A percentile compares a stretch with the other conserved stretches of the same genome.
Evolutionary conservation across 92 coral and sea anemone species (phyloP).

Genomic region (Blastomussa wellsi): DNA sequence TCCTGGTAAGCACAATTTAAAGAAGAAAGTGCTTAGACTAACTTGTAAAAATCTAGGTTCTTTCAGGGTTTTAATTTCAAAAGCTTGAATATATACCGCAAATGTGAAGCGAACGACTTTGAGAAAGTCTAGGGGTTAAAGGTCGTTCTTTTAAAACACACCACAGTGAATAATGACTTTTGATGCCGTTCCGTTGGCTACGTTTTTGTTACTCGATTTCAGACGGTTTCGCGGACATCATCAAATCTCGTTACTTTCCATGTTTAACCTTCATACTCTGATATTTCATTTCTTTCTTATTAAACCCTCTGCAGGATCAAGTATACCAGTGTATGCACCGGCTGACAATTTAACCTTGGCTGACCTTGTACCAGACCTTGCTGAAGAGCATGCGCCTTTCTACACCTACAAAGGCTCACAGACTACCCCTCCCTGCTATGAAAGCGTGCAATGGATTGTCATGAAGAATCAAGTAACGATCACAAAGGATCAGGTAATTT

Average conservation of each 20-base stretch:
- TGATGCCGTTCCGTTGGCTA: no score
- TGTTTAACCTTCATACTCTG: neutral
- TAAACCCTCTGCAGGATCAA: constrained; percentile 15
- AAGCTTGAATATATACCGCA: no score
- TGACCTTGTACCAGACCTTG: constrained; percentile 50
- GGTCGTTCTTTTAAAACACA: no score
- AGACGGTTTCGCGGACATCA: no score
- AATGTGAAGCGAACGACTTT: no score
- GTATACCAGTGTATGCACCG: constrained; percentile 26
- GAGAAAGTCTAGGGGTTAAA: no score
- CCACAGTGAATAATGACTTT: no score
- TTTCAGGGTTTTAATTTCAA: no score
- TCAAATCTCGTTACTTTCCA: neutral
- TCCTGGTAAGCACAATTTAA: no score
- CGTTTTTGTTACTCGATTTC: no score
- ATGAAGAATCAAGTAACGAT: constrained; percentile 62
- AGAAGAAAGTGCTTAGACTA: no score
- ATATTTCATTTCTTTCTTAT: neutral
- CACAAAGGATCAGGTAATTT: constrained; percentile 53
- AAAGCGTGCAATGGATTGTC: constrained; percentile 80
- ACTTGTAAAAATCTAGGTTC: no score
- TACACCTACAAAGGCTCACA: constrained; percentile 81
- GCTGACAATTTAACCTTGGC: constrained; percentile 49
- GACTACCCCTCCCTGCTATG: constrained; percentile 78
- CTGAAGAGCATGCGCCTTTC: constrained; percentile 47